Base-by-base conservation (phyloP, 2,888 invertebrate species). In the Xanthorhoe spadicearia region DNA sequence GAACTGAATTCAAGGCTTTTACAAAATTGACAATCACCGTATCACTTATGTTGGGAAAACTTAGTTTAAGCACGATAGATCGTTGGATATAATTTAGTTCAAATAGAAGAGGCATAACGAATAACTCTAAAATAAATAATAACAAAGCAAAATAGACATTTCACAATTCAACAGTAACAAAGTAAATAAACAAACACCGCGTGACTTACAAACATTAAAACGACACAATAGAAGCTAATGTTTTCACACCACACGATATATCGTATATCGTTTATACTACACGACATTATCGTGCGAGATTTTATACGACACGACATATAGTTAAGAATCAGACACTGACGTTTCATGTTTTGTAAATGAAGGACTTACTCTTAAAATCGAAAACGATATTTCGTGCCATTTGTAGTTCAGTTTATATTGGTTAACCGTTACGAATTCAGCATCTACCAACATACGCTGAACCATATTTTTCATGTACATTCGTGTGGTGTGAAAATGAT, bases 81-180 rank as follows among this genome's bases (percentile, higher is more conserved):
- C 38, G 38, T 10, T 13, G 13, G 38, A 43, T 13, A 13, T 43
- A 13, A 43, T 43, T 13, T 3, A 13, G 10, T 43, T 38, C 13
- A 2, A 64, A 64, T 55, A 6, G 2, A 53, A 61, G 50, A 53
- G 35, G 15, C 18, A 28, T 64, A 57, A 57, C 52, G n/a, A 58
- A 55, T 53, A 62, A 67, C 17, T 7, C 50, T 46, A 51, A 46
- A 61, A 46, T 32, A 58, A 61, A 61, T 61, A 62, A 61, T 61
- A 64, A 64, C 64, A 59, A 67, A 64, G 59, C 66, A 61, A 38
- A 57, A 56, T 61, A 61, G 48, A 61, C 51, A 59, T 55, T 61
- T 58, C 43, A 66, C 53, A 64, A 51, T 56, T 53, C 17, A 63
- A 64, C 54, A 61, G 50, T 62, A 52, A 63, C 23, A 50, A 23